Percentiles rank a stretch among this genome's conserved stretches.
Conservation (phyloP, 2,797 vertebrate genomes). For the Holocentrus rufus region DNA sequence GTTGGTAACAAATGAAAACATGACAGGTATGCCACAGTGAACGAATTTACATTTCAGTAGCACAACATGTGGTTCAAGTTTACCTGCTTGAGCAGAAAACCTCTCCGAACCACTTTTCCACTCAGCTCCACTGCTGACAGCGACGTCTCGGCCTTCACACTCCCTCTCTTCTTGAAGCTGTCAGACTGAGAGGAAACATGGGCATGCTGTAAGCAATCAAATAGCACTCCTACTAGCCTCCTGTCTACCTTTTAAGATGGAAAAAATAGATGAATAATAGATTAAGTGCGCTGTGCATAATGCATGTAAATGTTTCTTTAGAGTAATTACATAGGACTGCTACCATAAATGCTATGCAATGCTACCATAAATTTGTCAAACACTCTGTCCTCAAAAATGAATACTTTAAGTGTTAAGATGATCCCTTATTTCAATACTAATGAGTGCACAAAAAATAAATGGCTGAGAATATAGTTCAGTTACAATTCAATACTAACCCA, state of each 20-base stretch:
- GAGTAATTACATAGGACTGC: background rate
- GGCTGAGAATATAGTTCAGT: no score
- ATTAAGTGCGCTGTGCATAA: background rate
- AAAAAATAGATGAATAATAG: background rate
- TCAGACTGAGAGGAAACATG: conserved; percentile 81
- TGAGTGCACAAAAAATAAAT: no score
- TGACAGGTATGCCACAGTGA: background rate
- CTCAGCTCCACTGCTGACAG: conserved; percentile 88
- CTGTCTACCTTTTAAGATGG: background rate
- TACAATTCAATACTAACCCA: no score
- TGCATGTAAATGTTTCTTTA: background rate
- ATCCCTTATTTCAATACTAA: no score
- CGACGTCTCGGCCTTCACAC: conserved; percentile 84
- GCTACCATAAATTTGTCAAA: no score
- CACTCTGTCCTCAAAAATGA: no score
- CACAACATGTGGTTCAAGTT: conserved; percentile 9
- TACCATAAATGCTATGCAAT: no score
- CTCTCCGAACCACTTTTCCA: conserved; percentile 90
- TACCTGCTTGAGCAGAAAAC: conserved; percentile 95
- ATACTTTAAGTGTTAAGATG: no score
- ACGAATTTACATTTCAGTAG: background rate
- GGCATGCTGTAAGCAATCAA: background rate
- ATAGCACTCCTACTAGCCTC: background rate
- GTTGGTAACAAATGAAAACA: background rate
- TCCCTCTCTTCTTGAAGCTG: conserved; percentile 84